Conservation (phyloP, 2,888 invertebrate species). For the Euplexia lucipara region DNA sequence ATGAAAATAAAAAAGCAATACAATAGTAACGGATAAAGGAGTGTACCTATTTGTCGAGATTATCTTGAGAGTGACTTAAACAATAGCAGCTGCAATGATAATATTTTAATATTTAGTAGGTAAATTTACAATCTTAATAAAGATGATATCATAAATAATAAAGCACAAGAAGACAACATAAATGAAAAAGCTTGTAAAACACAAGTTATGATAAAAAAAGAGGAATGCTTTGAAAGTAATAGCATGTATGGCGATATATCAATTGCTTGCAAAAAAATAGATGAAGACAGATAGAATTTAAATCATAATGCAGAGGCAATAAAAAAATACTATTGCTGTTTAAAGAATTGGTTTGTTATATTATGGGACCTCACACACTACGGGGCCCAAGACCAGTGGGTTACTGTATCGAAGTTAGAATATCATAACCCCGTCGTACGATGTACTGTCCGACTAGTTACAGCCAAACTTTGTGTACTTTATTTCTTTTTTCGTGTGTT, state of each 20-base stretch:
- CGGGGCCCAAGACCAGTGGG: no score
- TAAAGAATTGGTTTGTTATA: background rate
- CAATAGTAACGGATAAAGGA: slow-evolving; percentile 78
- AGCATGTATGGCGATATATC: slow-evolving; percentile 10
- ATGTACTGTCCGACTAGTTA: no score
- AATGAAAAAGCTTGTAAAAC: slow-evolving; percentile 38
- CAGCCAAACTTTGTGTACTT: no score
- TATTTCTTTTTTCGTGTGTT: no score
- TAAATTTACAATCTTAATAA: slow-evolving; percentile 30
- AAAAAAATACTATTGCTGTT: background rate
- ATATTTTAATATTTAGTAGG: slow-evolving; percentile 80
- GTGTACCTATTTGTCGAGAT: slow-evolving; percentile 89
- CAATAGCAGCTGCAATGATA: slow-evolving; percentile 90
- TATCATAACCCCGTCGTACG: no score
- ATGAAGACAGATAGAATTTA: slow-evolving; percentile 16
- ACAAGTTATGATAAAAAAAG: slow-evolving; percentile 3
- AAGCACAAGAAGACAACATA: slow-evolving; percentile 29
- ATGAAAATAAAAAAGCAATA: slow-evolving; percentile 80
- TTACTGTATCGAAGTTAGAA: no score
- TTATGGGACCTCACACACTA: no score
- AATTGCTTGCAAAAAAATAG: slow-evolving; percentile 37
- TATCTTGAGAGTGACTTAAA: slow-evolving; percentile 90
- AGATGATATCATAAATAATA: slow-evolving; percentile 21
- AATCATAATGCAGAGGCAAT: slow-evolving; percentile 23
- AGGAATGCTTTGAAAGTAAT: slow-evolving; percentile 14